Conservation (phyloP, 2,888 invertebrate species). For the Eristalis arbustorum region DNA sequence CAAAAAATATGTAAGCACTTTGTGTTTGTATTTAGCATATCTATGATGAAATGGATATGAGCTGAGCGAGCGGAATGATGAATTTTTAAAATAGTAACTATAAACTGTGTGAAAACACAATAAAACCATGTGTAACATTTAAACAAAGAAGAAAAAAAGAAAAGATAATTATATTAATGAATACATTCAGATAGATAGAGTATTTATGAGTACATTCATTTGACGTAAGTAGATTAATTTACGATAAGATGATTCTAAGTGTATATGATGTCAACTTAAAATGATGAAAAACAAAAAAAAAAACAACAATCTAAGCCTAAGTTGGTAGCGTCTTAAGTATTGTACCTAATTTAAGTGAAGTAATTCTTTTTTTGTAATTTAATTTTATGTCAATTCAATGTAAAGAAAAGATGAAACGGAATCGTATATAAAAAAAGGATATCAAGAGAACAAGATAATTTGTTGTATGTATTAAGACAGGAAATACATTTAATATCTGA, state of each 20-base stretch:
- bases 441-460: conserved; percentile 54
- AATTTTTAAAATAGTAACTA: conserved; percentile 57
- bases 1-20: conserved; percentile 56
- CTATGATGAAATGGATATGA: conserved; percentile 56
- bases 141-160: conserved; percentile 16
- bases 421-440: conserved; percentile 31
- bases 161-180: conserved; percentile 3
- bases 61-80: conserved; percentile 48
- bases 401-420: conserved; percentile 38
- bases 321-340: conserved; percentile 59
- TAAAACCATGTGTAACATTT: conserved; percentile 68
- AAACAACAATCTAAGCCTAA: conserved; percentile 32
- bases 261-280: conserved; percentile 59
- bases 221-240: conserved; percentile 68
- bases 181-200: conserved; percentile 67
- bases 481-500: conserved; percentile 55
- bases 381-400: conserved; percentile 65
- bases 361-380: conserved; percentile 47
- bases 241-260: conserved; percentile 57
- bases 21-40: conserved; percentile 70
- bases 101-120: conserved; percentile 69
- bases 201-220: conserved; percentile 70
- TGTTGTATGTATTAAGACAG: conserved; percentile 42
- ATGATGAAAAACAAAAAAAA: not conserved
- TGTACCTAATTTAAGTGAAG: conserved; percentile 55